phyloP scores from a whole-genome alignment of 1,140 invertebrate genomes.

The Calycopis cecrops region DNA sequence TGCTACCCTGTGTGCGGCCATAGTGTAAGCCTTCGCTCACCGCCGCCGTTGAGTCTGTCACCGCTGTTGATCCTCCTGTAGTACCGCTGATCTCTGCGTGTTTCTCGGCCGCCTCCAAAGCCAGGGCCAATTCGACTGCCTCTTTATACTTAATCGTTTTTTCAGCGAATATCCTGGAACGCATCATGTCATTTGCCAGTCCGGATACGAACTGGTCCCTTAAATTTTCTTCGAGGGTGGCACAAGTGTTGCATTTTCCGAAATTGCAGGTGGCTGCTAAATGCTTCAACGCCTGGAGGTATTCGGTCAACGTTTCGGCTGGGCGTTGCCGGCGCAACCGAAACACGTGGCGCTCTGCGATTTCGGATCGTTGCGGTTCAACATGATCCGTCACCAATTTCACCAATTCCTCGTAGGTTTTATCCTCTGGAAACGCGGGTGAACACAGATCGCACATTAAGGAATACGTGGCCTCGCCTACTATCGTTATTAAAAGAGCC shows the following conservation, averaged over 20 bases:
- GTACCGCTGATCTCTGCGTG: constrained; percentile 26
- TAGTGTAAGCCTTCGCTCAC: constrained; percentile 22
- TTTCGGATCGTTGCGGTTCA: constrained; percentile 33
- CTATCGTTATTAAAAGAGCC: constrained; percentile 32
- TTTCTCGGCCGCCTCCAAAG: constrained; percentile 29
- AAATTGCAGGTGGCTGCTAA: constrained; percentile 36
- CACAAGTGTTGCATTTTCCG: constrained; percentile 20
- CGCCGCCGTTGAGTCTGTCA: constrained; percentile 18
- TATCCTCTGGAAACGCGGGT: constrained; percentile 27
- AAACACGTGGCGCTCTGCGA: constrained; percentile 33
- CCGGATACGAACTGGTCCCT: no score
- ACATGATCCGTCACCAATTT: constrained; percentile 28
- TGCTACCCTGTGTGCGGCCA: neutral
- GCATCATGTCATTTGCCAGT: constrained; percentile 18
- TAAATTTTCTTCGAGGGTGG: constrained; percentile 26
- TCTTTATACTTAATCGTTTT: constrained; percentile 22
- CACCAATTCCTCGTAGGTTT: constrained; percentile 28
- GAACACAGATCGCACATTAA: constrained; percentile 41
- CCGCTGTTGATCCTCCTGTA: constrained; percentile 11
- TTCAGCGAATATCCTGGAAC: constrained; percentile 19
- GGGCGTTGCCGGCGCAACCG: constrained; percentile 33
- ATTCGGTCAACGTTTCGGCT: constrained; percentile 32
- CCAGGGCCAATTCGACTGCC: constrained; percentile 28
- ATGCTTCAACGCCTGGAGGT: constrained; percentile 39
- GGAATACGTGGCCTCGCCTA: constrained; percentile 28